Percentiles rank a stretch among this genome's conserved stretches.
Conservation (phyloP, 2,113 vertebrate genomes). For the Syngnathus scovelli region DNA sequence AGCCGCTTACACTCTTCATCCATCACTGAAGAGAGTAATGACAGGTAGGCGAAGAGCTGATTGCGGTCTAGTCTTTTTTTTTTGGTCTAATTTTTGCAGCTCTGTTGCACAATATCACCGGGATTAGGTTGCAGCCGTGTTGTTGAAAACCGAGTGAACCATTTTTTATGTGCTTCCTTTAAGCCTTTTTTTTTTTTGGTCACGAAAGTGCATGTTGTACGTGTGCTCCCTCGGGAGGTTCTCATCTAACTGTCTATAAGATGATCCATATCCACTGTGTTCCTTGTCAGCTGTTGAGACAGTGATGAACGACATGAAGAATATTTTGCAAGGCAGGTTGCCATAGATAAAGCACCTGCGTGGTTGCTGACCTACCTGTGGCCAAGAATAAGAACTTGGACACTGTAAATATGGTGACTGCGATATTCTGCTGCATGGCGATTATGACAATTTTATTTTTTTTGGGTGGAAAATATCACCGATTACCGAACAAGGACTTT, state of each 20-base stretch:
- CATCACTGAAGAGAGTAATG: not conserved
- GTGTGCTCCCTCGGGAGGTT: constrained; percentile 31
- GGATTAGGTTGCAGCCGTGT: not conserved
- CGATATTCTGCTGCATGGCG: not conserved
- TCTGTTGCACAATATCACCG: constrained; percentile 5
- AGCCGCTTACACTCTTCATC: constrained; percentile 15
- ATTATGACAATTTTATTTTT: too few relatives aligned
- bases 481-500: too few relatives aligned
- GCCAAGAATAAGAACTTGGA: constrained; percentile 23
- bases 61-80: constrained; percentile 4
- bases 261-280: constrained; percentile 59
- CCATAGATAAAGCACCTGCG: constrained; percentile 42
- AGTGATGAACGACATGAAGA: constrained; percentile 54
- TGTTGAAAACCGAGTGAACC: not conserved
- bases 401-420: not conserved
- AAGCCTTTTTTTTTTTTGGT: constrained; percentile 20
- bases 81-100: constrained; percentile 3
- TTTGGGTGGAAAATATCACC: too few relatives aligned
- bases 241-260: constrained; percentile 44
- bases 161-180: constrained; percentile 10
- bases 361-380: constrained; percentile 36
- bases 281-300: constrained; percentile 47
- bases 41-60: constrained; percentile 3
- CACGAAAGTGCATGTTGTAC: not conserved
- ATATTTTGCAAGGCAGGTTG: constrained; percentile 42